phyloP scores from a whole-genome alignment of 2,888 invertebrate genomes.

The Aplocera efformata region DNA sequence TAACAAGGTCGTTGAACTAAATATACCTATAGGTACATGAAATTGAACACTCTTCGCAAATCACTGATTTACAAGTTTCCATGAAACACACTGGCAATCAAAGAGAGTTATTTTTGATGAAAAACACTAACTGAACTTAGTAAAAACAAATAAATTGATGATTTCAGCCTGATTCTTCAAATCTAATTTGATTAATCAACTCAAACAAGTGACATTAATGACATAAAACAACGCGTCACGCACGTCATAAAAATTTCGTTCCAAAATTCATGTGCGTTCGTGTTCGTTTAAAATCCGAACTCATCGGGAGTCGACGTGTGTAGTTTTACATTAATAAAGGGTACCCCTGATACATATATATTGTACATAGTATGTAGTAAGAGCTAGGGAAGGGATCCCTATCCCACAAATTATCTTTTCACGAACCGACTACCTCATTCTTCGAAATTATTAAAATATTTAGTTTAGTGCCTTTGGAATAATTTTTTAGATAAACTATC shows the following conservation, averaged over 20 bases:
- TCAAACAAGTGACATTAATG: constrained; percentile 41
- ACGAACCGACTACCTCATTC: too few species aligned
- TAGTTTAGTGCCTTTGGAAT: too few species aligned
- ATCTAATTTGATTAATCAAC: constrained; percentile 25
- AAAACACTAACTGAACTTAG: constrained; percentile 18
- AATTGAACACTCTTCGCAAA: constrained; percentile 51
- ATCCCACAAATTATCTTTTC: too few species aligned
- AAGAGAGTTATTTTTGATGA: constrained; percentile 12
- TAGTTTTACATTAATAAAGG: too few species aligned
- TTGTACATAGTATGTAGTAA: too few species aligned
- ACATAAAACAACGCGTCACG: constrained; percentile 68
- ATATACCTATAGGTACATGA: constrained; percentile 74
- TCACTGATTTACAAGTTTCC: constrained; percentile 39
- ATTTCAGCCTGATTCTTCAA: constrained; percentile 41
- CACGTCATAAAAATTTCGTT: constrained; percentile 54
- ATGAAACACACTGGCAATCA: constrained; percentile 34
- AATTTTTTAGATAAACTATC: too few species aligned
- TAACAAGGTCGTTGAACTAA: constrained; percentile 81
- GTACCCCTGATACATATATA: too few species aligned
- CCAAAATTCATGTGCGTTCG: constrained; percentile 30
- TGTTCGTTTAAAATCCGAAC: constrained; percentile 6
- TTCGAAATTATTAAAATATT: too few species aligned
- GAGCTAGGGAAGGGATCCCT: too few species aligned
- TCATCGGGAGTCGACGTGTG: too few species aligned
- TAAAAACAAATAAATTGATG: constrained; percentile 30